Evolutionary conservation across 2,888 invertebrate genomes (phyloP), one percentile per base, ranked within the genome.

Genomic region (Drosophila helvetica): DNA sequence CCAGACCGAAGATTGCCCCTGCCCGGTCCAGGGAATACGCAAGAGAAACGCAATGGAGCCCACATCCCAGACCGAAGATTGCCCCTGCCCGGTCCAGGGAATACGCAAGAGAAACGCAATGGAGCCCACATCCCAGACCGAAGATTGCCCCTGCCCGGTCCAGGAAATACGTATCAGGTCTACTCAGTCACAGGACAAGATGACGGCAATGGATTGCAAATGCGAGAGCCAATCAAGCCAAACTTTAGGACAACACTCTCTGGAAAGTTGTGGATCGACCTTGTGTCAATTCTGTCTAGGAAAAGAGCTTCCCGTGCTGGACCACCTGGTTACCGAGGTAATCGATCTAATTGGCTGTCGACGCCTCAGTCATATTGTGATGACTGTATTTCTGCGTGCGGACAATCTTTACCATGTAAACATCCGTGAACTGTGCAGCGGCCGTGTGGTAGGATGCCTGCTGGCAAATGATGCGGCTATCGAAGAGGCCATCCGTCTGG

Each of bases 371-470:
- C 59, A 77, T 1, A 59, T 89, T 2, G 71, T 80, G 8, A 42
- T 90, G 1, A 78, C 79, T 2, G 57, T 90, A 5, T 57, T 80
- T 0, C 50, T 88, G 2, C 80, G 83, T 3, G 48, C 68, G 7
- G 75, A 84, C n/a, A 75, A 81, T 46, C 9, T 82, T 6, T 90
- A 90, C 18, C 90, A 90, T 43, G 59, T 91, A 2, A 89, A 77
- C 51, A 62, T 90, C 0, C 68, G 79, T 6, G 43, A 77, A 15
- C 69, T 66, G n/a, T 27, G 57, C 0, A 64, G 78, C 0, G 77
- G 74, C 0, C 18, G 48, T 6, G 56, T 63, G 0, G 48, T 90
- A 4, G 81, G 85, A 10, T 89, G 85, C 19, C 45, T 91, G 15
- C 62, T 83, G 18, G 88, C 69, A 27, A 87, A 58, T 12, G 83